Conservation (phyloP, 2,113 vertebrate species). For the Epinephelus cyanopodus region DNA sequence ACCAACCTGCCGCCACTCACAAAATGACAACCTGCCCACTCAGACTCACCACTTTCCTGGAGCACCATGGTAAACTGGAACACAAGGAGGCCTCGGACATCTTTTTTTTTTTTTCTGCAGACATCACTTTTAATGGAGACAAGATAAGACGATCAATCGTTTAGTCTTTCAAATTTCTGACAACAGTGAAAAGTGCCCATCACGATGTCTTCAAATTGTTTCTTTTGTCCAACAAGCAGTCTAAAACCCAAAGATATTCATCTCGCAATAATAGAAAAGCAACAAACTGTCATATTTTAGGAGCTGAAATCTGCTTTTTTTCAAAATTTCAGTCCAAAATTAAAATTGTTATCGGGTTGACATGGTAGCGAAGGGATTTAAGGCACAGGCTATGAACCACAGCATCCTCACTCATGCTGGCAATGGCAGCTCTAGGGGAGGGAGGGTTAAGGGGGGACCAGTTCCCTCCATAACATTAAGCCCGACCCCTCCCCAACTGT, state of each 20-base stretch:
- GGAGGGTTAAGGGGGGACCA: no score
- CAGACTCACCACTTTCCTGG: conserved; percentile 19
- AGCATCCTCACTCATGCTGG: background rate
- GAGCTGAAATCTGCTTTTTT: no score
- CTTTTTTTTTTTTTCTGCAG: background rate
- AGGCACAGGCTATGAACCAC: background rate
- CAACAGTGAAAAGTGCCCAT: background rate
- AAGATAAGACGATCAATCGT: background rate
- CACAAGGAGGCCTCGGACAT: background rate
- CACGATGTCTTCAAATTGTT: background rate
- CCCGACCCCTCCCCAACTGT: no score
- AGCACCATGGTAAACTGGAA: background rate
- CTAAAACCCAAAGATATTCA: background rate
- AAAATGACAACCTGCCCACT: conserved; percentile 33
- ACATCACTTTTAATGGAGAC: background rate
- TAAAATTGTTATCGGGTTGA: background rate
- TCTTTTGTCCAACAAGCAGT: background rate
- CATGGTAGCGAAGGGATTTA: background rate
- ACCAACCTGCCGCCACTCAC: conserved; percentile 31
- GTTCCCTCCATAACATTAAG: no score
- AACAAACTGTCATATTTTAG: no score
- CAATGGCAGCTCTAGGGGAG: background rate
- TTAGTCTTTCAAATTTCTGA: background rate
- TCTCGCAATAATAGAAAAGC: background rate
- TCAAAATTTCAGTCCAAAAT: background rate